phyloP scores from a whole-genome alignment of 2,113 vertebrate species.

The Microtus ochrogaster region DNA sequence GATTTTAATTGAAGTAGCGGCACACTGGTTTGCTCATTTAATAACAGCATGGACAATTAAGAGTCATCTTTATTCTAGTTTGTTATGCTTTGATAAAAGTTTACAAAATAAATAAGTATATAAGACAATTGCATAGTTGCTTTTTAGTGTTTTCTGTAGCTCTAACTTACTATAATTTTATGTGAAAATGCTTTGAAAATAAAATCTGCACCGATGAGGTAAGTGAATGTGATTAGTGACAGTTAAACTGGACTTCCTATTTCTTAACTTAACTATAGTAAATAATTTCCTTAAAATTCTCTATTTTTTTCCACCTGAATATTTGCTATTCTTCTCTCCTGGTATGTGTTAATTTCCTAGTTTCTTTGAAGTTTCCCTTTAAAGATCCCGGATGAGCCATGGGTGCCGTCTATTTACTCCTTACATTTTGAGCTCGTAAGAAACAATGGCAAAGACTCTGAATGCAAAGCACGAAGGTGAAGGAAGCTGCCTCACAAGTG shows the following conservation, averaged over 20 bases:
- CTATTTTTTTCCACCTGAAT: conserved; percentile 44
- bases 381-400: not conserved
- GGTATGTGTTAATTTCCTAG: not conserved
- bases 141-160: not conserved
- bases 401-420: not conserved
- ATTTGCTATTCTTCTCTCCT: not conserved
- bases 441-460: not conserved
- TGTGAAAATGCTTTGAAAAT: conserved; percentile 44
- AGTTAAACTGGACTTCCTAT: not conserved
- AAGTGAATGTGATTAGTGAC: not conserved
- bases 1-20: not conserved
- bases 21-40: not conserved
- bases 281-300: conserved; percentile 33
- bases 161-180: conserved; percentile 21
- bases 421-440: conserved; percentile 35
- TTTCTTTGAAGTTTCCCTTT: conserved; percentile 41
- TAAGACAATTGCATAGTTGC: not conserved
- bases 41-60: conserved; percentile 7
- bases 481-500: not conserved
- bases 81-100: conserved; percentile 26
- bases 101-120: conserved; percentile 22
- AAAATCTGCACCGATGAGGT: not conserved
- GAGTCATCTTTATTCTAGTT: not conserved
- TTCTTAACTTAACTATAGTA: conserved; percentile 21
- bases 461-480: not conserved